Conservation (phyloP, 2,888 invertebrate species). For the Mycalesis mineus region DNA sequence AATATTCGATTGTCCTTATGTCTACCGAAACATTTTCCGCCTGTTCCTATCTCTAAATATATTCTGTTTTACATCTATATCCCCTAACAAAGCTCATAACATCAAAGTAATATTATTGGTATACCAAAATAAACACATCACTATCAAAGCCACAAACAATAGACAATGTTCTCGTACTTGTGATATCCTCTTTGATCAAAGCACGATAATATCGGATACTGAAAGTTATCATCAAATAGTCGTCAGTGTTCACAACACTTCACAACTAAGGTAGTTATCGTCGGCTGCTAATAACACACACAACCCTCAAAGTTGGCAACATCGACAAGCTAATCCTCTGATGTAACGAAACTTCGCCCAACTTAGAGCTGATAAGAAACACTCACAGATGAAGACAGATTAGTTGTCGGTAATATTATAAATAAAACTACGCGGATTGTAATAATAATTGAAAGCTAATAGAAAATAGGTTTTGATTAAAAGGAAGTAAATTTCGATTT, state of each 20-base stretch:
- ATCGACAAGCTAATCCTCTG: neutral
- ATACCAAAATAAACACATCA: too few relatives aligned
- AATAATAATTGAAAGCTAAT: too few relatives aligned
- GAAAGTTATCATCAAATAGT: neutral
- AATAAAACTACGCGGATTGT: neutral
- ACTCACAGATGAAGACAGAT: slow-evolving; percentile 2
- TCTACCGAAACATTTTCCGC: too few relatives aligned
- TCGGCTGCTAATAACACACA: neutral
- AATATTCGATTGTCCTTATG: too few relatives aligned
- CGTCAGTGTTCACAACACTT: neutral
- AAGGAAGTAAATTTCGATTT: too few relatives aligned
- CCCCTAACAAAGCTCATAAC: too few relatives aligned
- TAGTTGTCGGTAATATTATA: neutral
- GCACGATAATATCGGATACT: neutral
- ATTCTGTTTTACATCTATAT: too few relatives aligned
- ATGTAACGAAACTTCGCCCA: neutral
- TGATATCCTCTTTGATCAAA: neutral
- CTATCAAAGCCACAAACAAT: too few relatives aligned
- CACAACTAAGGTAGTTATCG: neutral
- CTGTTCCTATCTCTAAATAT: too few relatives aligned
- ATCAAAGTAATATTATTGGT: too few relatives aligned
- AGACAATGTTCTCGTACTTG: too few relatives aligned
- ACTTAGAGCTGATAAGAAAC: slow-evolving; percentile 2
- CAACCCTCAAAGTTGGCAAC: slow-evolving; percentile 3
- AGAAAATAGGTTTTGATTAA: too few relatives aligned